Percentiles rank a stretch among this genome's conserved stretches.
These are phyloP conservation scores for Strigamia crassipes DNA, from an alignment of 2,888 invertebrate species.

Conservation along the genomic window DNA sequence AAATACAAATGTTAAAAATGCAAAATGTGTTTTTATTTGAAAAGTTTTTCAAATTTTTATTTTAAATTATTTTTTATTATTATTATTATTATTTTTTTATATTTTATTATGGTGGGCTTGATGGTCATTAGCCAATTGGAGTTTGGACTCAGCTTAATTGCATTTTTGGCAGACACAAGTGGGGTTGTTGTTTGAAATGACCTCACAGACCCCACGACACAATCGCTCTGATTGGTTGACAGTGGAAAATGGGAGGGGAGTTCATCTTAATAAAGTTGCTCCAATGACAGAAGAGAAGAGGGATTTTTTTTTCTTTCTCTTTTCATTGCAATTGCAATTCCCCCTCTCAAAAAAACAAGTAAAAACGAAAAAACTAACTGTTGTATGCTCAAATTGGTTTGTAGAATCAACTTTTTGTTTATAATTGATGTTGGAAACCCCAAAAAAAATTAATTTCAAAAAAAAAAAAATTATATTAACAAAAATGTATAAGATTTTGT, in stretches of 20 bases:
- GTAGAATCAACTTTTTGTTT: background rate
- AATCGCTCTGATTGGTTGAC: constrained; percentile 34
- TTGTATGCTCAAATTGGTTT: background rate
- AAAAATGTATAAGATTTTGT: too few relatives aligned
- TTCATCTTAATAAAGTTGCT: constrained; percentile 19
- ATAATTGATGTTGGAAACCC: background rate
- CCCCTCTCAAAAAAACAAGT: background rate
- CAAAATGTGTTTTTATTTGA: background rate
- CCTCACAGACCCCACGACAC: constrained; percentile 31
- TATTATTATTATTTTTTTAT: background rate
- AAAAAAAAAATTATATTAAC: too few relatives aligned
- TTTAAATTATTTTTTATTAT: too few relatives aligned
- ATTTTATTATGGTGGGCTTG: background rate
- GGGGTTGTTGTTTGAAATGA: constrained; percentile 37
- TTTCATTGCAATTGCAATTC: background rate
- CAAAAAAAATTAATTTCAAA: too few relatives aligned
- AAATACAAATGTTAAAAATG: background rate
- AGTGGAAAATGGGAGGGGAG: constrained; percentile 33
- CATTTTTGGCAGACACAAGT: background rate
- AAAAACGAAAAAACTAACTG: background rate
- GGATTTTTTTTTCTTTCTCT: background rate
- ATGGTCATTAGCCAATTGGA: constrained; percentile 12
- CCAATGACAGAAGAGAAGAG: background rate
- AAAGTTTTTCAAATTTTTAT: background rate
- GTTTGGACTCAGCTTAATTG: background rate